phyloP scores from a whole-genome alignment of 2,888 invertebrate genomes.

The Ligdia adustata region DNA sequence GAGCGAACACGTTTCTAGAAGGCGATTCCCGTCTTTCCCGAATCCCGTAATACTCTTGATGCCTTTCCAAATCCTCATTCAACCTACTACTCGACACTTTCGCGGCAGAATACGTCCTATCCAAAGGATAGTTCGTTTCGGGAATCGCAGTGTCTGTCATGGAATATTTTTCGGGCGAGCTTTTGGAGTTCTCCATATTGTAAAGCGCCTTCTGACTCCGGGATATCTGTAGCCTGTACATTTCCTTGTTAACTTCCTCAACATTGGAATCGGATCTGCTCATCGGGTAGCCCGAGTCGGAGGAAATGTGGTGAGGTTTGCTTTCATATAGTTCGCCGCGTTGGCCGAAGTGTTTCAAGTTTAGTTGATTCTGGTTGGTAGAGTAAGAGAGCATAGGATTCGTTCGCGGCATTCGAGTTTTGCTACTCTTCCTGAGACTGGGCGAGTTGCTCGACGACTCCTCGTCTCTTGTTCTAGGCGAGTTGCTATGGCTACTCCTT shows the following conservation, averaged over 20 bases:
- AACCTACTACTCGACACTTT: conserved; percentile 74
- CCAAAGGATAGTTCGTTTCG: conserved; percentile 76
- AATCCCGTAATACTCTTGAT: conserved; percentile 67
- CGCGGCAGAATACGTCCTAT: conserved; percentile 74
- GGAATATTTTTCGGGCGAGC: conserved; percentile 68
- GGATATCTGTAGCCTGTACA: conserved; percentile 79
- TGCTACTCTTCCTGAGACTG: conserved; percentile 78
- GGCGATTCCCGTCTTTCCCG: conserved; percentile 69
- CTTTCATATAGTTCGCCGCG: conserved; percentile 76
- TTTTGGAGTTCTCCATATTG: conserved; percentile 76
- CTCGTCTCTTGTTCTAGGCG: conserved; percentile 71
- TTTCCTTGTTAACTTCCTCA: conserved; percentile 80
- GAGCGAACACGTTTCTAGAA: conserved; percentile 56
- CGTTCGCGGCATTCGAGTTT: conserved; percentile 83
- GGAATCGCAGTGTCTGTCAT: conserved; percentile 66
- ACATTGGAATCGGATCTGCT: conserved; percentile 80
- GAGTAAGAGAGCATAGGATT: conserved; percentile 84
- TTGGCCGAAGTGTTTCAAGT: conserved; percentile 78
- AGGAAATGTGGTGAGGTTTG: conserved; percentile 76
- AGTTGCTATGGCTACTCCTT: conserved; percentile 70
- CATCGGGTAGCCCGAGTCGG: conserved; percentile 76
- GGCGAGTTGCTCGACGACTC: conserved; percentile 78
- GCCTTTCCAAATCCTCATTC: conserved; percentile 76
- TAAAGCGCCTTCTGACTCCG: conserved; percentile 78
- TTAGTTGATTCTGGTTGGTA: conserved; percentile 74